Percentiles rank a stretch among this genome's conserved stretches.
These are phyloP conservation scores for Heliconius congener DNA, from an alignment of 1,140 invertebrate species.

Conservation along the genomic window DNA sequence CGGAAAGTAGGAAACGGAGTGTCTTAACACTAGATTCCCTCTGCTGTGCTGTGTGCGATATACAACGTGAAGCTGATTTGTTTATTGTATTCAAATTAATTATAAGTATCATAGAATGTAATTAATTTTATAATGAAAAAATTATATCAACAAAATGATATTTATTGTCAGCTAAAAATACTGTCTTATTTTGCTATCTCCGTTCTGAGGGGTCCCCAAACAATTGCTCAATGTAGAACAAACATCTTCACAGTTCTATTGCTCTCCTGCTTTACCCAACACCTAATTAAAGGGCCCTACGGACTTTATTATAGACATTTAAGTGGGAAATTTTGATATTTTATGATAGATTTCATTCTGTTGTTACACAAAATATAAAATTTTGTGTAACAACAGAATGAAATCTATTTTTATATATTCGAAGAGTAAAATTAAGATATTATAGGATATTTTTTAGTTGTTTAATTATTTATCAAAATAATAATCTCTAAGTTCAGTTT, in stretches of 20 bases:
- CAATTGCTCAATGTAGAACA: constrained; percentile 12
- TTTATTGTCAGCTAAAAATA: constrained; percentile 19
- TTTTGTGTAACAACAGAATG: background rate
- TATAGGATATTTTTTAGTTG: no score
- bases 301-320: background rate
- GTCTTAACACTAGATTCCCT: no score
- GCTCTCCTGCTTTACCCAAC: background rate
- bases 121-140: constrained; percentile 16
- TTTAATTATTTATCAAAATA: no score
- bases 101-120: background rate
- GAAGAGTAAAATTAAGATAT: no score
- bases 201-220: constrained; percentile 7
- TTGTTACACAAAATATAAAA: background rate
- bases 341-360: background rate
- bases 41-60: no score
- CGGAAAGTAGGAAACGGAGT: no score
- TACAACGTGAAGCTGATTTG: no score
- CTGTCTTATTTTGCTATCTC: background rate
- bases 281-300: background rate
- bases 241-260: constrained; percentile 16
- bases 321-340: background rate
- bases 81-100: background rate
- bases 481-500: background rate
- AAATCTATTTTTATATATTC: background rate
- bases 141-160: constrained; percentile 16